phyloP scores from a whole-genome alignment of 2,797 vertebrate genomes.

The Erethizon dorsatum region DNA sequence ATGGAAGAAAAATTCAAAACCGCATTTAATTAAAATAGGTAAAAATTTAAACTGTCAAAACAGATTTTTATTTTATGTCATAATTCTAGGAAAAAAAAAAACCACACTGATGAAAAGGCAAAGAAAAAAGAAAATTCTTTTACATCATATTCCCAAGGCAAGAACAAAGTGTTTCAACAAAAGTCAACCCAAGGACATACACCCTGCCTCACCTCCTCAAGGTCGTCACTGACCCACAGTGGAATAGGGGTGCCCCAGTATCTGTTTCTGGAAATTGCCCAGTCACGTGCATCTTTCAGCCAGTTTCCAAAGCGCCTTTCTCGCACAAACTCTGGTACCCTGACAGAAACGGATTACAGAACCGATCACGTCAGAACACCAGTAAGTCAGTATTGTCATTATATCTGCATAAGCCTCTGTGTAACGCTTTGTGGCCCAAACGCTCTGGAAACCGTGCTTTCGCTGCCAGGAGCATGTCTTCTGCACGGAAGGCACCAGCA shows the following conservation, averaged over 20 bases:
- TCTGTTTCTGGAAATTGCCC: slow-evolving; percentile 98
- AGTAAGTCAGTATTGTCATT: background rate
- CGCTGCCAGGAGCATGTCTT: background rate
- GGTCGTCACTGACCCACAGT: slow-evolving; percentile 97
- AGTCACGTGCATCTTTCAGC: slow-evolving; percentile 97
- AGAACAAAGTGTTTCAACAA: background rate
- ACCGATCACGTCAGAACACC: background rate
- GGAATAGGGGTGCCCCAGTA: slow-evolving; percentile 99
- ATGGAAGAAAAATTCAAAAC: background rate
- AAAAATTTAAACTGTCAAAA: background rate
- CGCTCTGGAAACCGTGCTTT: background rate
- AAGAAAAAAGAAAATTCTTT: background rate
- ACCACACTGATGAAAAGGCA: background rate
- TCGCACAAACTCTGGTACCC: slow-evolving; percentile 98
- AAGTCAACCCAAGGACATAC: background rate
- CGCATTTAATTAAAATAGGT: background rate
- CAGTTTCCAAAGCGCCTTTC: slow-evolving; percentile 99
- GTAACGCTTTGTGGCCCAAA: background rate
- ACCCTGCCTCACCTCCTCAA: slow-evolving; percentile 90
- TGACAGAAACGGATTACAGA: slow-evolving; percentile 80
- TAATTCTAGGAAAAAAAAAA: slow-evolving; percentile 44
- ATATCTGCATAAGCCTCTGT: background rate
- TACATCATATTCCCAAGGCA: background rate
- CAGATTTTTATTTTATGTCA: background rate
- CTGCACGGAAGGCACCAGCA: background rate